Evolutionary conservation across 1,140 invertebrate species (phyloP), one percentile per base, ranked within the genome.

Genomic region (Aphaenogaster ashmeadi): DNA sequence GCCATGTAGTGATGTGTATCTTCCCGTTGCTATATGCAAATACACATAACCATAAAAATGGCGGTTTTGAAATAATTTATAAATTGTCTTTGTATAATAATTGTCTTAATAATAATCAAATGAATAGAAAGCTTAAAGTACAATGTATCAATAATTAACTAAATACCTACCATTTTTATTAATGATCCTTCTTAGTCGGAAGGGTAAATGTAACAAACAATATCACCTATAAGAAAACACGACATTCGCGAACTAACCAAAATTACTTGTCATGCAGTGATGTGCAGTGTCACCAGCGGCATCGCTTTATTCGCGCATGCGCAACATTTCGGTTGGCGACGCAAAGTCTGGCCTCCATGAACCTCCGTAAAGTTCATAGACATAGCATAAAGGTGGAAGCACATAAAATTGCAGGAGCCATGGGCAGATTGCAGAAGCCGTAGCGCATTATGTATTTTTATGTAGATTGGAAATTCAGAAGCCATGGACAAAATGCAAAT

Each of bases 131-230:
- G n/a, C 18, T 27, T 5, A 4, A 52, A 18, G 3, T 1, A 38
- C 9, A 44, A 33, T 3, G 0, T 78, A 44, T 7, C 8, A 6
- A 38, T 11, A 52, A 83, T 83, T n/a, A 83, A 81, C 6, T 33
- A 41, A 44, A 33, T 71, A 58, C 21, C 9, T 44, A 83, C 79
- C 79, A 83, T 83, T 83, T 58, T 83, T 72, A 83, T n/a, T 58
- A n/a, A 5, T 1, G 5, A n/a, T 41, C 2, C 13, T 18, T 74
- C 6, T 56, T 27, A 80, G 54, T 13, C 41, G 0, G 1, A 27
- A 41, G 11, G 5, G 21, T 36, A 15, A 5, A 78, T n/a, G 13
- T 15, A 69, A 71, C 18, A 33, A 38, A 6, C 11, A 52, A 38
- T 44, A 15, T 60, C 27, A 83, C 11, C 47, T 21, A 27, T 38